These are phyloP conservation scores for Carollia perspicillata DNA, from an alignment of 2,113 vertebrate genomes.

Conservation along the genomic window DNA sequence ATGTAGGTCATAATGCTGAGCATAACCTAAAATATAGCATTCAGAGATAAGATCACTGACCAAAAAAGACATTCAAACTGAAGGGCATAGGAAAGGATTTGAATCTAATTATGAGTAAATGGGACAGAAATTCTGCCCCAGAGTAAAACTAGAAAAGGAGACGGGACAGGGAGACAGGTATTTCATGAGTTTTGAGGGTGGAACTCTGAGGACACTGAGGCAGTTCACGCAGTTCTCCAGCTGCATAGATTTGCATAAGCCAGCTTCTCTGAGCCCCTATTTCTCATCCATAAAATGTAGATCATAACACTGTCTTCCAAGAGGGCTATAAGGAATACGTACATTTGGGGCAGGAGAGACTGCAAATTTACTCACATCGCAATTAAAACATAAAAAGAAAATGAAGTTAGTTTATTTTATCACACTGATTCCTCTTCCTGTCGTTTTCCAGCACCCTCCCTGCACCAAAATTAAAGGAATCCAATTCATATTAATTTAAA, in stretches of 20 bases:
- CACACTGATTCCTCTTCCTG: not conserved
- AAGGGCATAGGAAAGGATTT: not conserved
- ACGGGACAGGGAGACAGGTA: not conserved
- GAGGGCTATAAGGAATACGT: not conserved
- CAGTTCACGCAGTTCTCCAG: not conserved
- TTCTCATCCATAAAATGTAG: not conserved
- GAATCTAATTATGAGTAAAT: not conserved
- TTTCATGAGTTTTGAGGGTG: not conserved
- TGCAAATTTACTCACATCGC: not conserved
- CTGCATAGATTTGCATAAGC: not conserved
- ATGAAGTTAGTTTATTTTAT: not conserved
- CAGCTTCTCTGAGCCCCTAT: not conserved
- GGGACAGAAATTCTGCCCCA: not conserved
- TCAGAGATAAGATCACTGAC: not conserved
- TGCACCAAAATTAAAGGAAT: not conserved
- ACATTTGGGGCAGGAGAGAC: not conserved
- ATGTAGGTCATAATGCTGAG: not conserved
- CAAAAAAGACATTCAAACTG: not conserved
- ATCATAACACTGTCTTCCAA: not conserved
- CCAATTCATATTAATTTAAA: not conserved
- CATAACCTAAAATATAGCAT: not conserved
- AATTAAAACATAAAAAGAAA: not conserved
- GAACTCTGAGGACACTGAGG: not conserved
- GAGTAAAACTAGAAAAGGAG: not conserved
- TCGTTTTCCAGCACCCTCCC: not conserved